Conservation (phyloP, 1,140 invertebrate genomes). For the Caligus rogercresseyi region DNA sequence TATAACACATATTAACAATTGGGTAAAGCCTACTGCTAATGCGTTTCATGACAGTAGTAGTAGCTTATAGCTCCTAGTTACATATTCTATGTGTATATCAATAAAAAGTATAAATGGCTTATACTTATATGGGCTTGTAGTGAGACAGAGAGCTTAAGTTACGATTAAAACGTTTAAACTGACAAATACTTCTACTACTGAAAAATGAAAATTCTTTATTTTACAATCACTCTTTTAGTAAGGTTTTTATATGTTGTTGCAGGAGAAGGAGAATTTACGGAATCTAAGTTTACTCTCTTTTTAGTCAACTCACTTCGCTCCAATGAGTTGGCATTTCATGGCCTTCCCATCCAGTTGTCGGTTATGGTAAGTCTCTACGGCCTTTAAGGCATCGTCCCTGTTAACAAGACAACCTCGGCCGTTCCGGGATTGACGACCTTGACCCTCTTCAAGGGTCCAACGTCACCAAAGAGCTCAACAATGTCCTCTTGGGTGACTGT, state of each 20-base stretch:
- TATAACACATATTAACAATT: no score
- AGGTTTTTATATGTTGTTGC: neutral
- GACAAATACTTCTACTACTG: neutral
- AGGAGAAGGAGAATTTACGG: no score
- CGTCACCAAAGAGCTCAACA: slow-evolving; percentile 31
- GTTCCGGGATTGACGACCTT: slow-evolving; percentile 27
- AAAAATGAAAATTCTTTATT: neutral
- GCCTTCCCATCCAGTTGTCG: slow-evolving; percentile 30
- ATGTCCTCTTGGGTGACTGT: slow-evolving; percentile 31
- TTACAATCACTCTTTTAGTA: neutral
- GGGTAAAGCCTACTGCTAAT: no score
- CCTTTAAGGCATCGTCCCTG: slow-evolving; percentile 29
- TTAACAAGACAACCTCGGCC: slow-evolving; percentile 31
- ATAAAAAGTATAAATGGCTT: no score
- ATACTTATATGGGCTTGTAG: no score
- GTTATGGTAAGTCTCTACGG: slow-evolving; percentile 31
- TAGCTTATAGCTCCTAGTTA: no score
- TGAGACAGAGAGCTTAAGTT: neutral
- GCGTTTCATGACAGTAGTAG: no score
- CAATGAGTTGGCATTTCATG: slow-evolving; percentile 15
- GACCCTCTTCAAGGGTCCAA: slow-evolving; percentile 30
- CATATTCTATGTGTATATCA: no score
- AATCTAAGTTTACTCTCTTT: no score
- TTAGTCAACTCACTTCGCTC: neutral
- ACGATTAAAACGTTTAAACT: neutral